These are phyloP conservation scores for Motacilla alba DNA, from an alignment of 2,113 vertebrate species.

Conservation along the genomic window DNA sequence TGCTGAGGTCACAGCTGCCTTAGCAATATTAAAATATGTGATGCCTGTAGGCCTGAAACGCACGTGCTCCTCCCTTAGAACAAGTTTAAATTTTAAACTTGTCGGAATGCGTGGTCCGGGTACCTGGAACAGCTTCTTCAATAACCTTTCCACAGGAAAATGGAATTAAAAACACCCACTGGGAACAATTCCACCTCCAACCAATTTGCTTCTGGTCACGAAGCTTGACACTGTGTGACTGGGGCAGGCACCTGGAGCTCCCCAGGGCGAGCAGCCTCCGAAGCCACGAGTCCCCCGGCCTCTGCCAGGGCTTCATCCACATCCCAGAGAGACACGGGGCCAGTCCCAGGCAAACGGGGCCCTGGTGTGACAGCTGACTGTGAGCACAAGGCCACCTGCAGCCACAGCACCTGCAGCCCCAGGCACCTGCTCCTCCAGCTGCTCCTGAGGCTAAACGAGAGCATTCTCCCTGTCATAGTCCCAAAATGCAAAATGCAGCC, in stretches of 20 bases:
- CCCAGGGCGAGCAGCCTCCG: not conserved
- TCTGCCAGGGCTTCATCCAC: not conserved
- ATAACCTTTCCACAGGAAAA: not conserved
- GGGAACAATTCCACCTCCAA: not conserved
- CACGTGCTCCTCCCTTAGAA: not conserved
- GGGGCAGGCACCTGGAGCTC: not conserved
- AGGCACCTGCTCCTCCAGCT: not conserved
- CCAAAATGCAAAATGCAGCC: not conserved
- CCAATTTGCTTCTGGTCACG: not conserved
- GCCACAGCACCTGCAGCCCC: not conserved
- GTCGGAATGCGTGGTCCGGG: not conserved
- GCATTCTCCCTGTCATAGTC: not conserved
- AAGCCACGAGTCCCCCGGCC: not conserved
- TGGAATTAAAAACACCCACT: not conserved
- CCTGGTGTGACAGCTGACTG: rapidly evolving
- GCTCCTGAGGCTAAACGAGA: not conserved
- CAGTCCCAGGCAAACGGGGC: rapidly evolving
- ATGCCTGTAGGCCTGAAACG: not conserved
- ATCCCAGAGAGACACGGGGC: not conserved
- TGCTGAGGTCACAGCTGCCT: too few species aligned
- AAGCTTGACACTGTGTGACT: not conserved
- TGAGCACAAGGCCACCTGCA: not conserved
- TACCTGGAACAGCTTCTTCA: not conserved
- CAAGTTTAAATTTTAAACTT: not conserved
- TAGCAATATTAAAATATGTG: not conserved